Conservation (phyloP, 2,113 vertebrate species). For the Mirza zaza region DNA sequence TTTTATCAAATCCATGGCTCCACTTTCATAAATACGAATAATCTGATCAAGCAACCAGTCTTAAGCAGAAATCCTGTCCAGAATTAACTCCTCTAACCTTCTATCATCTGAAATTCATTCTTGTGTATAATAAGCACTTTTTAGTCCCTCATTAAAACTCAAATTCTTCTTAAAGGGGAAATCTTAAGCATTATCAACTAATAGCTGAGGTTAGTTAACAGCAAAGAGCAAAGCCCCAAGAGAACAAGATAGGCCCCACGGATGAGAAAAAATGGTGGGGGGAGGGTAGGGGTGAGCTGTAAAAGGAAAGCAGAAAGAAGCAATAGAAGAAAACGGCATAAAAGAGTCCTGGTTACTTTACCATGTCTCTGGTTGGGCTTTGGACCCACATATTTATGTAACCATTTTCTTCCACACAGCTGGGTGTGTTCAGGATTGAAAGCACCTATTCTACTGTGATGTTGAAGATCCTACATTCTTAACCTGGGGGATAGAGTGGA, state of each 20-base stretch:
- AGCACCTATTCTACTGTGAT: not conserved
- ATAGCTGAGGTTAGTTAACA: not conserved
- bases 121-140: not conserved
- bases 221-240: not conserved
- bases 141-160: not conserved
- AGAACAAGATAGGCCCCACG: not conserved
- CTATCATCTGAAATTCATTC: conserved; percentile 1
- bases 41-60: not conserved
- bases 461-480: not conserved
- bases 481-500: not conserved
- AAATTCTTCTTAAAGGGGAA: not conserved
- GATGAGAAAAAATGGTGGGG: not conserved
- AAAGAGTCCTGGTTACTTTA: not conserved
- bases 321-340: not conserved
- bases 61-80: not conserved
- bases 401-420: not conserved
- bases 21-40: not conserved
- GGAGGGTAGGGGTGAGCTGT: no score
- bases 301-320: not conserved
- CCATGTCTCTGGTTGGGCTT: not conserved
- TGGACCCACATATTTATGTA: not conserved
- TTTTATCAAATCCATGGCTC: not conserved
- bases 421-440: not conserved
- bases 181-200: not conserved
- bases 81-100: not conserved